phyloP scores from a whole-genome alignment of 2,888 invertebrate genomes.

The Hirtodrosophila cameraria region DNA sequence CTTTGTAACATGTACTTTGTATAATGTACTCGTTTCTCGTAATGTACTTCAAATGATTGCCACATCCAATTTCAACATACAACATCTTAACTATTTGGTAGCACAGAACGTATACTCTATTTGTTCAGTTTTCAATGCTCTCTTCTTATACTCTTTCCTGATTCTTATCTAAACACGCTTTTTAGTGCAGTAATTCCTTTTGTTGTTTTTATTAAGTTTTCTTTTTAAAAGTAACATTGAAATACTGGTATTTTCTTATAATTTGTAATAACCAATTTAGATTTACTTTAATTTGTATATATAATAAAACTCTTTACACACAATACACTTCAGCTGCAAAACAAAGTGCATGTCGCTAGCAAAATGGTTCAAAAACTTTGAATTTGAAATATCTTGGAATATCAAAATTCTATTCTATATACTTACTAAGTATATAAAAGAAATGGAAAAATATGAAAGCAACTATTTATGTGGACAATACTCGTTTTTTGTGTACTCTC shows the following conservation, averaged over 20 bases:
- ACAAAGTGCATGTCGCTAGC: slow-evolving; percentile 38
- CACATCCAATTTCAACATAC: slow-evolving; percentile 38
- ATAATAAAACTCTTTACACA: background rate
- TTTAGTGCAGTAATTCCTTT: background rate
- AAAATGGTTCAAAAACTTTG: background rate
- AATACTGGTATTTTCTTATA: slow-evolving; percentile 1
- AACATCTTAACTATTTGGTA: slow-evolving; percentile 11
- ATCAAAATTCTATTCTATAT: slow-evolving; percentile 5
- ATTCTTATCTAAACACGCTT: slow-evolving; percentile 7
- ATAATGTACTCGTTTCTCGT: slow-evolving; percentile 57
- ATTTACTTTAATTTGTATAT: slow-evolving; percentile 35
- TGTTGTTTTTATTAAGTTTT: background rate
- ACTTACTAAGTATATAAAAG: background rate
- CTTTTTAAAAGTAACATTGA: background rate
- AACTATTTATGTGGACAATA: slow-evolving; percentile 65
- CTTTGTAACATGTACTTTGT: slow-evolving; percentile 67
- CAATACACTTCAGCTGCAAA: slow-evolving; percentile 2
- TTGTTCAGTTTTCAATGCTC: slow-evolving; percentile 3
- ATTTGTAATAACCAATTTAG: slow-evolving; percentile 13
- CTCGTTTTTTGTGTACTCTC: slow-evolving; percentile 20
- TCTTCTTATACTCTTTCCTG: background rate
- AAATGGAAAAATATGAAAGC: slow-evolving; percentile 6
- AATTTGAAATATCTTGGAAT: slow-evolving; percentile 12
- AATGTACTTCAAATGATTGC: slow-evolving; percentile 37
- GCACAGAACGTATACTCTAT: slow-evolving; percentile 13